Conservation (phyloP, 2,888 invertebrate species). For the Lithosia quadra region DNA sequence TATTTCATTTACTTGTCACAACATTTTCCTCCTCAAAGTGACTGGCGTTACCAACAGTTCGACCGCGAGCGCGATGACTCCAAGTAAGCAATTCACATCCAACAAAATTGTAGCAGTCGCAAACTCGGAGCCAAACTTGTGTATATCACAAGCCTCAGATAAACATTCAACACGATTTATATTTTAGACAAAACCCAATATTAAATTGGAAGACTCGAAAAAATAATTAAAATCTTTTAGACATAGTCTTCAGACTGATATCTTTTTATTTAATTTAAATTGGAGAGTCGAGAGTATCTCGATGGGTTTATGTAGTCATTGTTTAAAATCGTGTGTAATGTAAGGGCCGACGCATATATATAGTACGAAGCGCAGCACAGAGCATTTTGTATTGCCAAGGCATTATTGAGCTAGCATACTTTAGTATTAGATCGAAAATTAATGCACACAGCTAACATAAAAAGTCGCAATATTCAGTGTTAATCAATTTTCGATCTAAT, state of each 20-base stretch:
- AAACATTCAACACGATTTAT: conserved; percentile 42
- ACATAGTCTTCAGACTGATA: background rate
- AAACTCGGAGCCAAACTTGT: conserved; percentile 36
- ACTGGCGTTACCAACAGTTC: conserved; percentile 49
- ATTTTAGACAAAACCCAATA: conserved; percentile 26
- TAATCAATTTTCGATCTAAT: too few relatives aligned
- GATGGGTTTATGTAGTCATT: conserved; percentile 14
- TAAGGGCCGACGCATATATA: background rate
- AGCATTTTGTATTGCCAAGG: too few relatives aligned
- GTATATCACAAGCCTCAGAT: conserved; percentile 24
- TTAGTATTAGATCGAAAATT: too few relatives aligned
- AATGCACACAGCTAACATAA: too few relatives aligned
- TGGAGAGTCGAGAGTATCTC: conserved; percentile 15
- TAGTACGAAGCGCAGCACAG: too few relatives aligned
- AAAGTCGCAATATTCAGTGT: too few relatives aligned
- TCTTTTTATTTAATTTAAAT: conserved; percentile 10
- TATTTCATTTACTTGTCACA: conserved; percentile 53
- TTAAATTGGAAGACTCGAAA: conserved; percentile 46
- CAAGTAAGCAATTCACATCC: conserved; percentile 32
- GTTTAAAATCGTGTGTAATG: conserved; percentile 32
- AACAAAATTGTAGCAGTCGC: conserved; percentile 20
- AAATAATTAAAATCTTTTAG: conserved; percentile 14
- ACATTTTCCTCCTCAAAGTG: conserved; percentile 65
- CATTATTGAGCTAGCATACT: too few relatives aligned
- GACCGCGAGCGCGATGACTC: conserved; percentile 51